Evolutionary conservation across 2,113 vertebrate species (phyloP).

Genomic region (Myotis yumanensis): DNA sequence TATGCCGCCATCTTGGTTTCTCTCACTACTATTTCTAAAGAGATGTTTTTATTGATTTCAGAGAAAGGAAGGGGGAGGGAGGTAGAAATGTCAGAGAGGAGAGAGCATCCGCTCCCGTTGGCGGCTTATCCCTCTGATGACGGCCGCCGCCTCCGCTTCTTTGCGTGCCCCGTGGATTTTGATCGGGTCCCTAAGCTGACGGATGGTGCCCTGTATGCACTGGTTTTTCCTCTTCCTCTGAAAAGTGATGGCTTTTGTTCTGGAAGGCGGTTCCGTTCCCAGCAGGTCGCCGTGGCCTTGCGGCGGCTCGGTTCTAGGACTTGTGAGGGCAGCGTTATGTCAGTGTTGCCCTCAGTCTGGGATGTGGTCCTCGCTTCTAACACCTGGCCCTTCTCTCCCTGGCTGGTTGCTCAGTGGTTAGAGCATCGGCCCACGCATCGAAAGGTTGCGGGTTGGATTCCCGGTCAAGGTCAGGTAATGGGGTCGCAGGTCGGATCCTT

Average conservation of each 20-base stretch:
- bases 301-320: neutral
- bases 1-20: too few relatives aligned
- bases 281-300: neutral
- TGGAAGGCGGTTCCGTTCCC: neutral
- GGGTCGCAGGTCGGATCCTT: too few relatives aligned
- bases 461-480: too few relatives aligned
- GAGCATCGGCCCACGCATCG: too few relatives aligned
- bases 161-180: neutral
- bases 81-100: too few relatives aligned
- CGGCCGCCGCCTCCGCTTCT: neutral
- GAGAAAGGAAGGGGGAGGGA: too few relatives aligned
- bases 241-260: neutral
- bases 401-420: too few relatives aligned
- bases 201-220: accelerated
- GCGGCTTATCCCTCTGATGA: neutral
- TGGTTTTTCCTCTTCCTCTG: neutral
- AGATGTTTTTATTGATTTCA: too few relatives aligned
- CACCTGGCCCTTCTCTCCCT: neutral
- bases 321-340: neutral
- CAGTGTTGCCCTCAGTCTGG: neutral
- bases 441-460: too few relatives aligned
- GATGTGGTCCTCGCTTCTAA: neutral
- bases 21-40: too few relatives aligned
- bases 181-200: too few relatives aligned
- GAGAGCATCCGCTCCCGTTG: neutral